Evolutionary conservation across 2,113 vertebrate species (phyloP), one percentile per base, ranked within the genome.

Genomic region (Protobothrops flavoviridis): DNA sequence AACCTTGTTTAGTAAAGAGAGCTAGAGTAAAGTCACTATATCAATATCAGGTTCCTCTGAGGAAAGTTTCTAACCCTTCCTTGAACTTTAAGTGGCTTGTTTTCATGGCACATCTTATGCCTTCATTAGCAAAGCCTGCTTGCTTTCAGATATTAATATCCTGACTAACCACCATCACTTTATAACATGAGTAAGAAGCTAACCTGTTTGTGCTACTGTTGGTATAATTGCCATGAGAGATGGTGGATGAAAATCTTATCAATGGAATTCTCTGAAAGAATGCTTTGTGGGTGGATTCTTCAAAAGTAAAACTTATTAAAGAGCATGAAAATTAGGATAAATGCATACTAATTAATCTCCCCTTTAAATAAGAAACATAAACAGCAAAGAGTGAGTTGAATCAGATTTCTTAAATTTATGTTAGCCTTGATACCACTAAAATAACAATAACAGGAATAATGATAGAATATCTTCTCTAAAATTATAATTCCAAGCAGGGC

Each of bases 341-440:
- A 98, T 96, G 95, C 96, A 97, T 86, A 87, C 52, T 96, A 94
- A 97, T 97, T 97, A 96, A 96, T 97, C 94, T 96, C 56, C 43
- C 86, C 93, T 92, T 94, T 89, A 94, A 95, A 93, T 1, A 96
- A 95, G 69, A 24, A 95, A 88, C 96, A 86, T 69, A 96, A 97
- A 97, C 48, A 95, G 43, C 92, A 94, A 94, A 96, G 96, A 95
- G 26, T 94, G 45, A 56, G 94, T 95, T 94, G 95, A 94, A 52
- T 95, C 88, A 90, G 61, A 94, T 96, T 97, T 96, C 91, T 94
- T 94, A 91, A 88, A 94, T 93, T 92, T 94, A 90, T 45, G 86
- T 53, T 26, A 64, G 29, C 91, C 91, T 89, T 95, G 90, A 94
- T 81, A 96, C 87, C 94, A 92, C 90, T 53, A 94, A 94, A 74